Conservation (phyloP, 2,888 invertebrate species). For the Dynastes grantii region DNA sequence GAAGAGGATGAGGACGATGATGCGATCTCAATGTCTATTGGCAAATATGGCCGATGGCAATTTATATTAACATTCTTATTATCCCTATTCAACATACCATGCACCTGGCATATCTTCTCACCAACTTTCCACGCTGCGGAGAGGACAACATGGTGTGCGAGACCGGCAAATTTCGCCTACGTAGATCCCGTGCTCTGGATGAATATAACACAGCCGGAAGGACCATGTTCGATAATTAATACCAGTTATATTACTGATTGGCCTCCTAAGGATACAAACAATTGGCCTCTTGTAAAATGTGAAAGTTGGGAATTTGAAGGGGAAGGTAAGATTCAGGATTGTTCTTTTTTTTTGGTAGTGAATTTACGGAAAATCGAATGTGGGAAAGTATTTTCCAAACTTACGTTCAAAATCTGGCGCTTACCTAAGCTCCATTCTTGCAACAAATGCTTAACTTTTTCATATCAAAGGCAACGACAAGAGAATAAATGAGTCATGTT, state of each 20-base stretch:
- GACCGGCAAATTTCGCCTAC: constrained; percentile 74
- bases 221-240: constrained; percentile 75
- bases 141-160: constrained; percentile 80
- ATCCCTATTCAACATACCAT: constrained; percentile 84
- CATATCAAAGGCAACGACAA: too few species aligned
- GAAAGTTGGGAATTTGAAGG: constrained; percentile 67
- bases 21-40: constrained; percentile 79
- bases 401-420: too few species aligned
- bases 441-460: too few species aligned
- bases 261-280: constrained; percentile 53
- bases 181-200: constrained; percentile 77
- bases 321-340: constrained; percentile 61
- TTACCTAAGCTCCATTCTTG: too few species aligned
- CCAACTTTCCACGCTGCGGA: constrained; percentile 83
- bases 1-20: constrained; percentile 73
- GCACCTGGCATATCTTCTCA: constrained; percentile 86
- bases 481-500: too few species aligned
- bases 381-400: too few species aligned
- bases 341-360: too few species aligned
- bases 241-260: constrained; percentile 60
- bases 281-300: constrained; percentile 60
- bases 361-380: too few species aligned
- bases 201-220: constrained; percentile 78
- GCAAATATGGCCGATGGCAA: constrained; percentile 86
- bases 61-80: constrained; percentile 81